A percentile compares a stretch with the other conserved stretches of the same genome.
Conservation (phyloP, 1,140 invertebrate genomes). For the Calephelis virginiensis region DNA sequence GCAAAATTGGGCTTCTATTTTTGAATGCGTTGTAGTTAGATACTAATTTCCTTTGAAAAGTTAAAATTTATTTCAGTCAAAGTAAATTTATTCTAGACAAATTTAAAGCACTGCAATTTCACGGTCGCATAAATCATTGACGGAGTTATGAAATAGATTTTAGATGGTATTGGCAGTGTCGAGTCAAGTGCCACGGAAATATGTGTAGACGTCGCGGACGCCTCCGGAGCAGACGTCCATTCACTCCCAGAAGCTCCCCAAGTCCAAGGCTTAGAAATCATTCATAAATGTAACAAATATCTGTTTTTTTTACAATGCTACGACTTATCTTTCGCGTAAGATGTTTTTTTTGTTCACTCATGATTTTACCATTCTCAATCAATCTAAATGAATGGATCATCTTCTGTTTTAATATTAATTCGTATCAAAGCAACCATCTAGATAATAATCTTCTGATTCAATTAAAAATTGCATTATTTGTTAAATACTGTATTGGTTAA, state of each 20-base stretch:
- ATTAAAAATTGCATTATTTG: too few species aligned
- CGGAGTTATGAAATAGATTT: slow-evolving; percentile 59
- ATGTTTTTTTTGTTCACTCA: slow-evolving; percentile 9
- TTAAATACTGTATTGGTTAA: too few species aligned
- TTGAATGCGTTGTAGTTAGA: too few species aligned
- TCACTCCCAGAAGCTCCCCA: slow-evolving; percentile 30
- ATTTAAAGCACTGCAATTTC: not conserved
- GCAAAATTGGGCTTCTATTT: too few species aligned
- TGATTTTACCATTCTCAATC: not conserved
- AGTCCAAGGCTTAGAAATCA: slow-evolving; percentile 29
- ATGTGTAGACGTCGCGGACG: slow-evolving; percentile 56
- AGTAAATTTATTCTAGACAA: not conserved
- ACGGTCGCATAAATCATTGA: slow-evolving; percentile 49
- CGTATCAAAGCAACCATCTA: too few species aligned
- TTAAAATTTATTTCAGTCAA: not conserved
- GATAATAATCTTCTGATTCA: too few species aligned
- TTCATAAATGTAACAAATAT: slow-evolving; percentile 44
- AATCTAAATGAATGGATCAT: too few species aligned
- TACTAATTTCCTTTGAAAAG: too few species aligned
- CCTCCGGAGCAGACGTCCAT: slow-evolving; percentile 56
- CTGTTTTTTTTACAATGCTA: slow-evolving; percentile 44
- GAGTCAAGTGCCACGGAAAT: slow-evolving; percentile 68
- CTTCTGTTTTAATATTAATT: too few species aligned
- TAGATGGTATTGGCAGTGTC: slow-evolving; percentile 55
- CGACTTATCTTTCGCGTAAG: slow-evolving; percentile 61